Percentiles rank a stretch among this genome's conserved stretches.
These are phyloP conservation scores for Melanotaenia trifasciata DNA, from an alignment of 2,797 vertebrate species.

Conservation along the genomic window DNA sequence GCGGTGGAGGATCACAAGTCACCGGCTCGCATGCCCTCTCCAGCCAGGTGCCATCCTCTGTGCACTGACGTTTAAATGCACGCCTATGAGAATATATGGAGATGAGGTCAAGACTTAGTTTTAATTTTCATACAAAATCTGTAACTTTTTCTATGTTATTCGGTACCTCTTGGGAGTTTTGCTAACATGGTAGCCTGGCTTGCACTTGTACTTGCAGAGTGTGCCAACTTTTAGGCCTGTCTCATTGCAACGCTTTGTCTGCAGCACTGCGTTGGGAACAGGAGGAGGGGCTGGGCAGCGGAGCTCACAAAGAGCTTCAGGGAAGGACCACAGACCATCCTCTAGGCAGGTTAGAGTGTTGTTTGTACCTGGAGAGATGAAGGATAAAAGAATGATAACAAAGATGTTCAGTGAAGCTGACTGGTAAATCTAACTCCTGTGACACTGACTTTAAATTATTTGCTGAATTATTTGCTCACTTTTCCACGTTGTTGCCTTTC, in stretches of 20 bases:
- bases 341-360: constrained; percentile 94
- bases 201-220: constrained; percentile 98
- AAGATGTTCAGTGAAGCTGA: neutral
- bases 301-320: constrained; percentile 94
- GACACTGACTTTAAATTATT: neutral
- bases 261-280: constrained; percentile 90
- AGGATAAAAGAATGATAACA: neutral
- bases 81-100: constrained; percentile 81
- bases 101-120: neutral
- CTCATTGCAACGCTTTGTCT: constrained; percentile 90
- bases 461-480: neutral
- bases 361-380: constrained; percentile 87
- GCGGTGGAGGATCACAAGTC: constrained; percentile 91
- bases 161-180: constrained; percentile 85
- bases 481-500: neutral
- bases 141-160: neutral
- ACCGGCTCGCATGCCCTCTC: constrained; percentile 92
- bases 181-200: constrained; percentile 93
- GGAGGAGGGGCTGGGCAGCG: constrained; percentile 91
- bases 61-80: constrained; percentile 95
- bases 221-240: constrained; percentile 96
- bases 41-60: constrained; percentile 94
- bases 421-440: neutral
- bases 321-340: constrained; percentile 98
- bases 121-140: neutral